These are phyloP conservation scores for Alauda arvensis DNA, from an alignment of 2,797 vertebrate species.

Conservation along the genomic window DNA sequence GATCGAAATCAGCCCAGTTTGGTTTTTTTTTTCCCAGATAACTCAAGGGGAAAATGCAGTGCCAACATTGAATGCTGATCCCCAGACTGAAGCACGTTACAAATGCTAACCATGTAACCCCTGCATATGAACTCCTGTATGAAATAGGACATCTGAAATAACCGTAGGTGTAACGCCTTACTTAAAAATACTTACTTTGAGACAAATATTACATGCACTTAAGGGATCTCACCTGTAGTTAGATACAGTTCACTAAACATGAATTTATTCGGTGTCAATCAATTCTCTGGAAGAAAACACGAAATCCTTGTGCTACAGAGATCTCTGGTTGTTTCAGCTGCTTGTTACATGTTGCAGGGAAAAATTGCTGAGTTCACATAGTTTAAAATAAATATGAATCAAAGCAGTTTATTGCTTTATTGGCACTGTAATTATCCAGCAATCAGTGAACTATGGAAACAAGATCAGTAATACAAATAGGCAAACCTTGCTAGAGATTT, in stretches of 20 bases:
- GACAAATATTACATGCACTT: background rate
- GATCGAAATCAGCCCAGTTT: background rate
- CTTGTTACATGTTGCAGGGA: background rate
- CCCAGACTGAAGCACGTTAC: background rate
- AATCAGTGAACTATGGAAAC: background rate
- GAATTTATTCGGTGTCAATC: background rate
- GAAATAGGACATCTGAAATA: background rate
- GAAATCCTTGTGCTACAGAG: background rate
- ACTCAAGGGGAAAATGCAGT: background rate
- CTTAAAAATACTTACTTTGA: background rate
- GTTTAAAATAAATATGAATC: background rate
- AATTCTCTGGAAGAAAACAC: background rate
- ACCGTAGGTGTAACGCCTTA: background rate
- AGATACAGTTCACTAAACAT: background rate
- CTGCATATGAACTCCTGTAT: background rate
- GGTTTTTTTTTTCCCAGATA: background rate
- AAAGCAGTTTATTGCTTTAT: conserved; percentile 6
- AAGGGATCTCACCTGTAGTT: background rate
- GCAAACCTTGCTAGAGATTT: background rate
- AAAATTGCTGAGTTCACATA: background rate
- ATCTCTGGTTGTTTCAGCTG: background rate
- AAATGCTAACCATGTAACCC: background rate
- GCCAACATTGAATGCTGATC: background rate
- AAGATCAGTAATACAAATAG: background rate
- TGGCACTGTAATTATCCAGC: background rate